Base-by-base conservation (phyloP, 2,113 vertebrate species). In the Pimephales promelas region DNA sequence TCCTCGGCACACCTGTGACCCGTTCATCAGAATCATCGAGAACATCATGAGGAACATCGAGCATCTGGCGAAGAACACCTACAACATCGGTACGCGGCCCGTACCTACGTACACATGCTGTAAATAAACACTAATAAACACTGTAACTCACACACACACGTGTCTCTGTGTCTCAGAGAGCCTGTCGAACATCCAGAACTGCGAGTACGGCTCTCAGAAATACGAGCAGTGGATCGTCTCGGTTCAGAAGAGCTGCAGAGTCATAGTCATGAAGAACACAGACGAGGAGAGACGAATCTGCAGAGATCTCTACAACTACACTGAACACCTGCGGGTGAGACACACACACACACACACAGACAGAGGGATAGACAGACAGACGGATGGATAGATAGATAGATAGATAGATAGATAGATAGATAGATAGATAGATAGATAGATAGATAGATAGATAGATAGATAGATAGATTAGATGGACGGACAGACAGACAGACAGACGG, bases 151-250 rank as follows among this genome's bases (percentile, higher is more conserved):
- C 7, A 20, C 28, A 72, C 1, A 18, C 57, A 5, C 28, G 34
- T 85, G 54, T 84, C 14, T 79, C 20, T 57, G 45, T 83, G 20
- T 75, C 22, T 2, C 84, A 96, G 95, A 87, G 47, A 59, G 40
- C 2, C 57, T 94, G 62, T 92, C 88, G 14, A 73, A 89, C 31
- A 88, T 93, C 20, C 90, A 84, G 36, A 94, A 57, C 31, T 84
- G 45, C 26, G 73, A 85, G 59, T 93, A 90, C 56, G 96, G 95
- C 81, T 93, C 93, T 47, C 94, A 96, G 87, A 93, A 87, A 45
- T 96, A 95, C 1, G 94, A 96, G 76, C 93, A 95, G 0, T 94
- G 94, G 94, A 94, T 95, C 1, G 70, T 94, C 34, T 64, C 22
- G 0, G 89, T 94, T 47, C 95, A 96, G 86, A 94, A 94, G 84